Base-by-base conservation (phyloP, 2,888 invertebrate species). In the Priocnemis perturbator region DNA sequence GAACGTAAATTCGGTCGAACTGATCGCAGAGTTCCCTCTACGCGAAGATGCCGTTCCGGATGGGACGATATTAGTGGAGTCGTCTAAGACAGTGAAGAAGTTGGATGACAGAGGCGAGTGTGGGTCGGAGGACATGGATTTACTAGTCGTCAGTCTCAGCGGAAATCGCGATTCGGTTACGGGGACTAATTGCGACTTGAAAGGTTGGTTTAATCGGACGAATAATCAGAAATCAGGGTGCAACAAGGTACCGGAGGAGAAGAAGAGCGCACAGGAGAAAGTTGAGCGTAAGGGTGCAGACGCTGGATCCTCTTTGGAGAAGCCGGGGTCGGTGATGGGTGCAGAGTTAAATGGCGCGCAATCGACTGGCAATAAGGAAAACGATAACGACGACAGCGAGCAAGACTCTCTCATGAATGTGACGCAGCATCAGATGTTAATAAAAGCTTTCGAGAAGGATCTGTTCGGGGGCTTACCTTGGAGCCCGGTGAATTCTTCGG, bases 361-460 rank as follows among this genome's bases (percentile, higher is more conserved):
- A 0, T 20, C 11, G 37, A 5, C 37, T 11, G 37, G 37, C 11
- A 11, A 14, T 17, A 44, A 44, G 1, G 47, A 21, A 2, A 20
- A 26, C 14, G 14, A n/a, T 15, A 60, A 69, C 7, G 26, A 30
- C 3, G 50, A 15, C 15, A 63, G n/a, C 23, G 73, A 73, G 0
- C 48, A 74, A 0, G 78, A 78, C 37, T 76, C 82, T 14, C 59
- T 81, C 1, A 73, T 83, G 69, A 69, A 85, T 60, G 72, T 86
- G 17, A 86, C 85, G 7, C 78, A 81, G 47, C 77, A 85, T 17
- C 69, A 83, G 48, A 15, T 76, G 26, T 44, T 74, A 17, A 60
- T 84, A 3, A 77, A 79, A 50, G 76, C 81, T 19, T 71, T 86
- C 20, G 86, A 86, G 52, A 68, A 78, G 19, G 84, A 83, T 61